A percentile compares a stretch with the other conserved stretches of the same genome.
Conservation (phyloP, 2,797 vertebrate genomes). For the Acanthis flammea region DNA sequence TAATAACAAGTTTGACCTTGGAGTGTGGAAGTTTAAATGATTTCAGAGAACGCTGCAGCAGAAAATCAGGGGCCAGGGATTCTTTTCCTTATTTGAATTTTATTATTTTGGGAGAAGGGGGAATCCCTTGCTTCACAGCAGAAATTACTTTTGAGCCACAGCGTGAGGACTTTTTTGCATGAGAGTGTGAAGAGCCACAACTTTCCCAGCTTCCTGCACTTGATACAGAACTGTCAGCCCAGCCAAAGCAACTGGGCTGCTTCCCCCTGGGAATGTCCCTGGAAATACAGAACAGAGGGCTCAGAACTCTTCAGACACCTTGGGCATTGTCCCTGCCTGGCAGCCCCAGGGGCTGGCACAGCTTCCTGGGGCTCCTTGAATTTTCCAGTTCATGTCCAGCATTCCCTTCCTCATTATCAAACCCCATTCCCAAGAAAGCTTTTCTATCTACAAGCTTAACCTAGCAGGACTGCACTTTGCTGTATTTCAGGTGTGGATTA, state of each 20-base stretch:
- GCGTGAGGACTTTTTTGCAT: background rate
- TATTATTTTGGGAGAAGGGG: constrained; percentile 57
- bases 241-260: background rate
- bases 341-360: background rate
- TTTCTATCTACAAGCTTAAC: no score
- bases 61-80: constrained; percentile 38
- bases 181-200: background rate
- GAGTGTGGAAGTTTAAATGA: constrained; percentile 15
- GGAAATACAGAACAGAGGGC: background rate
- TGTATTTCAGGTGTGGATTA: background rate
- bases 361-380: background rate
- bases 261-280: background rate
- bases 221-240: background rate
- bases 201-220: background rate
- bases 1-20: constrained; percentile 58
- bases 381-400: background rate
- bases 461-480: background rate
- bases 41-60: background rate
- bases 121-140: constrained; percentile 40
- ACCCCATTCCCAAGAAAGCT: background rate
- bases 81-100: constrained; percentile 49
- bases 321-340: background rate
- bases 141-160: constrained; percentile 55
- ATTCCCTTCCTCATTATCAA: background rate
- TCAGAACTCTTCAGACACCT: background rate